A percentile compares a stretch with the other conserved stretches of the same genome.
phyloP scores from a whole-genome alignment of 2,113 vertebrate genomes.

The Chaenocephalus aceratus region DNA sequence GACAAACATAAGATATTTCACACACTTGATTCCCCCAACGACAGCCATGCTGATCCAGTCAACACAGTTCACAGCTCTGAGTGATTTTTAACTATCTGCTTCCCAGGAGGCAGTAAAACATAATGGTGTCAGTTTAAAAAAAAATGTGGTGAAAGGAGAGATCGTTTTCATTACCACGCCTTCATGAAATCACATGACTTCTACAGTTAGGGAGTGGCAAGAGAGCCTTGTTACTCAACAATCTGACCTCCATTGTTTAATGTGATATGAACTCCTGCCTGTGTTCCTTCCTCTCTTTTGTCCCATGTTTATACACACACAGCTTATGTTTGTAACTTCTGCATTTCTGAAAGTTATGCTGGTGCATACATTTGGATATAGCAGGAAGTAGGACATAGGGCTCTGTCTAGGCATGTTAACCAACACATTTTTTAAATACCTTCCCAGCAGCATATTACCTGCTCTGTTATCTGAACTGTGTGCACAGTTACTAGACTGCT shows the following conservation, averaged over 20 bases:
- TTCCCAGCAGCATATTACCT: slow-evolving; percentile 23
- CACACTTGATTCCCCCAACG: slow-evolving; percentile 74
- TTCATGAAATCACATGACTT: slow-evolving; percentile 48
- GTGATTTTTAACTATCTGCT: slow-evolving; percentile 1
- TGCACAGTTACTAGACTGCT: background rate
- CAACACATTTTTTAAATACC: slow-evolving; percentile 9
- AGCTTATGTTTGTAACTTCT: background rate
- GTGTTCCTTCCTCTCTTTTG: slow-evolving; percentile 4
- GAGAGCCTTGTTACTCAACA: background rate
- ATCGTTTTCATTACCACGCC: slow-evolving; percentile 27
- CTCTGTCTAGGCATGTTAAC: slow-evolving; percentile 52
- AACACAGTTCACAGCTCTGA: background rate
- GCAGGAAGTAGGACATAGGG: slow-evolving; percentile 16
- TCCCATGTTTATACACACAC: background rate
- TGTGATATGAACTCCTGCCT: background rate
- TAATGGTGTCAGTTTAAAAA: background rate
- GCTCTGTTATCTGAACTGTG: slow-evolving; percentile 6
- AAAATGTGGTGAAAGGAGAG: slow-evolving; percentile 6
- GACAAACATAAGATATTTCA: slow-evolving; percentile 82
- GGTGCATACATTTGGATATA: background rate
- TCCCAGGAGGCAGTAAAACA: background rate
- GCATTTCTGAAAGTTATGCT: background rate
- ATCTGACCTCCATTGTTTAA: slow-evolving; percentile 1
- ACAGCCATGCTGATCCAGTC: slow-evolving; percentile 65
- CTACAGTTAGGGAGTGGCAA: slow-evolving; percentile 49